Percentiles rank a stretch among this genome's conserved stretches.
Conservation (phyloP, 2,113 vertebrate species). For the Cynocephalus volans region DNA sequence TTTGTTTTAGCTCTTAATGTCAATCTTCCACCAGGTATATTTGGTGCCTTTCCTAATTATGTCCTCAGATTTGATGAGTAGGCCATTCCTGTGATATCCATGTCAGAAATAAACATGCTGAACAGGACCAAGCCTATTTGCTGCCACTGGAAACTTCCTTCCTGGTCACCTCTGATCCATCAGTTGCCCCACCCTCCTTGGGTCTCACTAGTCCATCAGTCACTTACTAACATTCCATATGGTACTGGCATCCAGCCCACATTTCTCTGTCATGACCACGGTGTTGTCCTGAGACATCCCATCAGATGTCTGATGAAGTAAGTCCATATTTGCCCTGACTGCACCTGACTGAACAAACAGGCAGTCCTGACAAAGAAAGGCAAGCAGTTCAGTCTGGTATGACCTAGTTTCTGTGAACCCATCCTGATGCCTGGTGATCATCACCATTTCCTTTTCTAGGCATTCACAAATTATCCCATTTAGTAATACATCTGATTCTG, state of each 20-base stretch:
- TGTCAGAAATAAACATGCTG: conserved; percentile 11
- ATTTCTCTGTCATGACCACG: conserved; percentile 15
- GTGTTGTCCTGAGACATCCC: conserved; percentile 47
- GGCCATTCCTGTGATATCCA: not conserved
- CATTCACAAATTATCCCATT: conserved; percentile 35
- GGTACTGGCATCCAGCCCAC: not conserved
- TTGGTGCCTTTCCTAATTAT: conserved; percentile 40
- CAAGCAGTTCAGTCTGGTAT: conserved; percentile 7
- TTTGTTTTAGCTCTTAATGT: conserved; percentile 52
- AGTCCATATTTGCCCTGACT: conserved; percentile 28
- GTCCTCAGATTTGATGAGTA: conserved; percentile 11
- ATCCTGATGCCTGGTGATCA: not conserved
- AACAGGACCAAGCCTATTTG: conserved; percentile 31
- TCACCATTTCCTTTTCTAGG: conserved; percentile 1
- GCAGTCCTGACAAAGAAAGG: not conserved
- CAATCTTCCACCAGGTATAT: not conserved
- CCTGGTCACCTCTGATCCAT: conserved; percentile 4
- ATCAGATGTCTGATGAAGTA: conserved; percentile 34
- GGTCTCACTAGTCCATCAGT: not conserved
- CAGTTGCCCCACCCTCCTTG: not conserved
- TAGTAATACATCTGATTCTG: conserved; percentile 36
- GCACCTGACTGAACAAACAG: conserved; percentile 15
- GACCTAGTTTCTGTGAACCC: not conserved
- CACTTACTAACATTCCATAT: not conserved
- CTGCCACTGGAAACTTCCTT: conserved; percentile 43